Conservation (phyloP, 2,888 invertebrate species). For the Theristus sp. region DNA sequence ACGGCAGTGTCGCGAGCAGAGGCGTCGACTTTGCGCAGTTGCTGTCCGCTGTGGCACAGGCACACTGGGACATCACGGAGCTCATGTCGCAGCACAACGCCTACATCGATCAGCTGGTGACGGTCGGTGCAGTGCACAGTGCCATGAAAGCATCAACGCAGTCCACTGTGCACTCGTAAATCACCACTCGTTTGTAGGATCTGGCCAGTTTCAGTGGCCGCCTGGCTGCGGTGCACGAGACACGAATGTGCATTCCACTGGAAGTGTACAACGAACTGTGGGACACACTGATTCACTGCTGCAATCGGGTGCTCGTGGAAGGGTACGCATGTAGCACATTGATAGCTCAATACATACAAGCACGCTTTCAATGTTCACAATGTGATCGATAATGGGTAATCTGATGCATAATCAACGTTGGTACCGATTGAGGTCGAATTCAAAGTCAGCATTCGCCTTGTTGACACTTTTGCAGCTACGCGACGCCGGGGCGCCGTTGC, state of each 20-base stretch:
- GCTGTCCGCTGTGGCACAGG: conserved; percentile 59
- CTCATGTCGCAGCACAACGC: conserved; percentile 80
- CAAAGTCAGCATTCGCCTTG: too few relatives aligned
- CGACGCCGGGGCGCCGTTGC: conserved; percentile 65
- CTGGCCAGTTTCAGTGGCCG: conserved; percentile 13
- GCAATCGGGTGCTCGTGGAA: conserved; percentile 73
- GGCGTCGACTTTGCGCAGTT: conserved; percentile 57
- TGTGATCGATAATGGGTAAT: too few relatives aligned
- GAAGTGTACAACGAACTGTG: conserved; percentile 55
- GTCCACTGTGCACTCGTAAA: too few relatives aligned
- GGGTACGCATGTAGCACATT: conserved; percentile 47
- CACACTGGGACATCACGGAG: conserved; percentile 64
- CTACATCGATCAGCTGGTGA: conserved; percentile 44
- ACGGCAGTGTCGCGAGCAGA: conserved; percentile 62
- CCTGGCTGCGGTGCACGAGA: conserved; percentile 7
- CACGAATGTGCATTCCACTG: conserved; percentile 14
- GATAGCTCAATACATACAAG: not conserved
- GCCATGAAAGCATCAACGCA: too few relatives aligned
- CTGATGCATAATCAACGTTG: too few relatives aligned
- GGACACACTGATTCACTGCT: conserved; percentile 65
- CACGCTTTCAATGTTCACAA: not conserved
- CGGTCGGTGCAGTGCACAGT: conserved; percentile 24
- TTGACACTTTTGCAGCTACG: conserved; percentile 38
- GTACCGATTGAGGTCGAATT: too few relatives aligned
- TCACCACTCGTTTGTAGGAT: conserved; percentile 15